A percentile compares a stretch with the other conserved stretches of the same genome.
Conservation (phyloP, 2,113 vertebrate genomes). For the Ictidomys tridecemlineatus region DNA sequence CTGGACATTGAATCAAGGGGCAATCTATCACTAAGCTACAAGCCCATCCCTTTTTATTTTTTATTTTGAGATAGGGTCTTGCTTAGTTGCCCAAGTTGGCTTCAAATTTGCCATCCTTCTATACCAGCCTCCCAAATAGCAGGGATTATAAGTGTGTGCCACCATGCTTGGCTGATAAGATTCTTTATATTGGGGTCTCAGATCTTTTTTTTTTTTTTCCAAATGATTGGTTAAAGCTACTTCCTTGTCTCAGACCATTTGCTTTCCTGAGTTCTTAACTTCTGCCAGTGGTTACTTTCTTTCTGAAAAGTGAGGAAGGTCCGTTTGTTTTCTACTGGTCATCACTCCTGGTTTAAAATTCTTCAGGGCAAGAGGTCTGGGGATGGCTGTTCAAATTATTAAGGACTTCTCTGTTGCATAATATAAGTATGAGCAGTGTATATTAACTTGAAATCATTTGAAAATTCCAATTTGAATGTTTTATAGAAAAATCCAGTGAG, state of each 20-base stretch:
- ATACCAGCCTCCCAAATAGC: neutral
- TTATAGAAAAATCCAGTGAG: neutral
- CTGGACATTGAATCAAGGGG: neutral
- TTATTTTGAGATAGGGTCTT: neutral
- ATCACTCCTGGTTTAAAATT: neutral
- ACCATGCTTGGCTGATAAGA: neutral
- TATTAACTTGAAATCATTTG: neutral
- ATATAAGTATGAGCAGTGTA: neutral
- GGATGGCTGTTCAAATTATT: neutral
- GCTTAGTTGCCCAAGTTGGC: neutral
- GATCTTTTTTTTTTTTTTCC: neutral
- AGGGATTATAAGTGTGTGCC: neutral
- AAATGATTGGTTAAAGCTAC: neutral
- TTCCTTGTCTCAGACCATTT: neutral
- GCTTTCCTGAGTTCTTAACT: neutral
- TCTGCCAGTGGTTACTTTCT: neutral
- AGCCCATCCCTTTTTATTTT: neutral
- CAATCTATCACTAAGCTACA: neutral
- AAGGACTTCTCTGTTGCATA: neutral
- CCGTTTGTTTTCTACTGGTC: no score
- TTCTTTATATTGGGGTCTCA: neutral
- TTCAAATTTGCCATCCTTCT: neutral
- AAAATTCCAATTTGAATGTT: neutral
- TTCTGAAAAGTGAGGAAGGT: no score
- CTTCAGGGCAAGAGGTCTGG: neutral